Base-by-base conservation (phyloP, 2,113 vertebrate species). In the Rana temporaria region DNA sequence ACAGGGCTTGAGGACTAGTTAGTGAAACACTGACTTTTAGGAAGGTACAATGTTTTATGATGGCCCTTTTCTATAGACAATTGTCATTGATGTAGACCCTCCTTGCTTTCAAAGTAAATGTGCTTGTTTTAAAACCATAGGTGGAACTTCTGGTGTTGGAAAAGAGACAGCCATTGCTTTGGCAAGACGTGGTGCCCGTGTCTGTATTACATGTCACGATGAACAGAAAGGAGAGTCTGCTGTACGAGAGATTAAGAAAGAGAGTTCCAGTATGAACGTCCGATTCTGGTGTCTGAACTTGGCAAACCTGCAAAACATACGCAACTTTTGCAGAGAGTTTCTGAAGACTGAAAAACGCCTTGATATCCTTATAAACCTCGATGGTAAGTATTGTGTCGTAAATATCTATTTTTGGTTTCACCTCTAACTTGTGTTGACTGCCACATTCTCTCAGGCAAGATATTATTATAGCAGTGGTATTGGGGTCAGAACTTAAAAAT, bases 301-400 rank as follows among this genome's bases (percentile, higher is more conserved):
- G 88, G 92, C 91, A 74, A 94, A 91, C 85, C 87, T 94, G 82
- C 85, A 77, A 60, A 93, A 90, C 30, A 88, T 93, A 4, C 85
- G 91, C 34, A 89, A 92, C 0, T 95, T 94, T 88, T 90, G 90
- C 56, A 90, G 88, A 84, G 86, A 55, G 56, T 93, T 94, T 77
- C 82, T 94, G 11, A 90, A 92, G 73, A 88, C 55, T 60, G 94
- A 95, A 88, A 93, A 93, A 86, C 89, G 88, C 63, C 89, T 95
- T 14, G 90, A 95, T 72, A 87, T 94, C 82, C 88, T 94, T 60
- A 90, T 94, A 78, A 94, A 94, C 70, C 93, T 93, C 68, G 93
- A 93, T 86, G 93, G 93, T 95, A 70, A 86, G 77, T 24, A 64
- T 48, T 15, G 62, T 26, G 42, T 3, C 42, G 2, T 12, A 48